Conservation (phyloP, 2,797 vertebrate genomes). For the Nyctibius grandis region DNA sequence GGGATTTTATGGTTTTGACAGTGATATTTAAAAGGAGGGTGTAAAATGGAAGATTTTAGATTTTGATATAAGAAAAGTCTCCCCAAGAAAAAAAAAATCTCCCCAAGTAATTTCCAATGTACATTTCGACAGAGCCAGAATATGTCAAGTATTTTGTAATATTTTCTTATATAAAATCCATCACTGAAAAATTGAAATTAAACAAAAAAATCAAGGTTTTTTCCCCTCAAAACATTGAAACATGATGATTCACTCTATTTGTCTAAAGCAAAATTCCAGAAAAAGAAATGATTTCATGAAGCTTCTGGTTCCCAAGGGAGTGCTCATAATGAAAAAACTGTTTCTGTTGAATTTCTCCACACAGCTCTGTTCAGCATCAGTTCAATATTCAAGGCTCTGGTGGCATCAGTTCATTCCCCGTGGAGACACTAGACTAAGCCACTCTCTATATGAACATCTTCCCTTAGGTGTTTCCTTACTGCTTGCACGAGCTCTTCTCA, state of each 20-base stretch:
- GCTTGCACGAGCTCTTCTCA: not conserved
- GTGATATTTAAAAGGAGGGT: not conserved
- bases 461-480: not conserved
- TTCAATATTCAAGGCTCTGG: not conserved
- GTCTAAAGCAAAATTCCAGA: not conserved
- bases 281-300: not conserved
- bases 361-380: not conserved
- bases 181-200: not conserved
- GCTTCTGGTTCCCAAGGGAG: not conserved
- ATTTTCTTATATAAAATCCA: not conserved
- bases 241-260: not conserved
- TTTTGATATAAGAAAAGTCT: not conserved
- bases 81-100: not conserved
- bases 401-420: not conserved
- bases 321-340: not conserved
- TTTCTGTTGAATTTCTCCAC: not conserved
- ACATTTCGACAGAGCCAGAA: not conserved
- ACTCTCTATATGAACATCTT: not conserved
- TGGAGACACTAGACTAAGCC: not conserved
- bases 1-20: not conserved
- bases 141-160: not conserved
- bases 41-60: not conserved
- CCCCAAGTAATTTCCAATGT: not conserved
- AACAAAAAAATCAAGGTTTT: not conserved
- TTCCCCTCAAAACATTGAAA: not conserved